Evolutionary conservation across 2,113 vertebrate species (phyloP), one percentile per base, ranked within the genome.

Genomic region (Malurus cyaneus): DNA sequence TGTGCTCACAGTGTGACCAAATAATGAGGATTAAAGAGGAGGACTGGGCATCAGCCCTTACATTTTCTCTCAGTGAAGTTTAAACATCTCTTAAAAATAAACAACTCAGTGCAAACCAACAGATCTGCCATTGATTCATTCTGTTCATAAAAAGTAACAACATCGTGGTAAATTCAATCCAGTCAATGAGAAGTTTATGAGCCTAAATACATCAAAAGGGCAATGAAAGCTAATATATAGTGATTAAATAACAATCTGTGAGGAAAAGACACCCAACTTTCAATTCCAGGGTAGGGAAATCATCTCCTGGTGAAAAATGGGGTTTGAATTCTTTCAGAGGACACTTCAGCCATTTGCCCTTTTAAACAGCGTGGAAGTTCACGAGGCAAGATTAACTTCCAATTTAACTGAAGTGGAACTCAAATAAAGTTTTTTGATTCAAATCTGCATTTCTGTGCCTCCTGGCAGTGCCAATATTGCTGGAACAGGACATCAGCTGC

Each of bases 21-120:
- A 54, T 14, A 49, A 59, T 21, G 59, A 81, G 28, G 31, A 88
- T 79, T 92, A 29, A 77, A 88, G 56, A 11, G 17, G 32, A 80
- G 28, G 18, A 56, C 50, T 20, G 66, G 71, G 70, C 85, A 85
- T 31, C 86, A 86, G n/a, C 67, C 74, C 78, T 80, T 42, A 52
- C 31, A 52, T 89, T 93, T 94, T 96, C 92, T 65, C 41, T 65
- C 61, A 24, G 69, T 79, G 54, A 94, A 96, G 24, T 57, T 77
- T 76, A 89, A 77, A 57, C 91, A 74, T 60, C 42, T 49, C 91
- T 88, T 86, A 49, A 96, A 96, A 96, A 96, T 67, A 96, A 97
- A 94, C 87, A 89, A 34, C 61, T 42, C 65, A 8, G 34, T 49
- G 72, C 62, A 95, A 96, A 82, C 13, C 44, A 70, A 79, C 19